These are phyloP conservation scores for Drosophila pseudotalamancana DNA, from an alignment of 2,888 invertebrate genomes.

Conservation along the genomic window DNA sequence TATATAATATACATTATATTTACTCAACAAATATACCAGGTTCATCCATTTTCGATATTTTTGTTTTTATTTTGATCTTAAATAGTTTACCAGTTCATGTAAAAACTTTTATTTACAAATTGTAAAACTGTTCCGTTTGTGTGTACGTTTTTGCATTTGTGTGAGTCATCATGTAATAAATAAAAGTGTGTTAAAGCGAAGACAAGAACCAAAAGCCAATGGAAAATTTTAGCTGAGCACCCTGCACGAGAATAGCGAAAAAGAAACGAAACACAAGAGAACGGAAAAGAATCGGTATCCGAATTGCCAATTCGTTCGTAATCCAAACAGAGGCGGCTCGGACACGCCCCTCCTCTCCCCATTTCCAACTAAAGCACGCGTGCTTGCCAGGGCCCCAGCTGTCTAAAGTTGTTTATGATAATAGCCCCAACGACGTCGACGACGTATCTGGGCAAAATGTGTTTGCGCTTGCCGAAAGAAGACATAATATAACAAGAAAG, in stretches of 20 bases:
- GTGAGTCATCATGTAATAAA: slow-evolving; percentile 53
- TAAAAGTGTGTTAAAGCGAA: slow-evolving; percentile 12
- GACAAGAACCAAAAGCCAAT: slow-evolving; percentile 46
- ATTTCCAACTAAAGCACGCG: slow-evolving; percentile 9
- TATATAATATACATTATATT: no score
- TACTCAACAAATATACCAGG: no score
- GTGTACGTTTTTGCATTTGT: background rate
- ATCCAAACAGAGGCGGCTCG: slow-evolving; percentile 56
- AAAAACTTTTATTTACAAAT: no score
- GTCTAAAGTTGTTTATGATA: slow-evolving; percentile 78
- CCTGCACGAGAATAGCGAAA: slow-evolving; percentile 30
- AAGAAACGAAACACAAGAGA: slow-evolving; percentile 11
- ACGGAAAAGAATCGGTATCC: slow-evolving; percentile 41
- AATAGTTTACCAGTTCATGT: no score
- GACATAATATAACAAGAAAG: background rate
- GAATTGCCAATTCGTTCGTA: slow-evolving; percentile 65
- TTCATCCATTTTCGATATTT: no score
- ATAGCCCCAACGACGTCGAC: slow-evolving; percentile 41
- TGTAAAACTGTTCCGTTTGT: background rate
- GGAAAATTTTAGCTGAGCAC: slow-evolving; percentile 61
- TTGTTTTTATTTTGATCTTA: no score
- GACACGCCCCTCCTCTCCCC: background rate
- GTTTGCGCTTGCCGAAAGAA: slow-evolving; percentile 47
- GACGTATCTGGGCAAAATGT: slow-evolving; percentile 56
- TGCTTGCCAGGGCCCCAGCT: slow-evolving; percentile 63